phyloP scores from a whole-genome alignment of 2,888 invertebrate species.

The Epinotia bilunana region DNA sequence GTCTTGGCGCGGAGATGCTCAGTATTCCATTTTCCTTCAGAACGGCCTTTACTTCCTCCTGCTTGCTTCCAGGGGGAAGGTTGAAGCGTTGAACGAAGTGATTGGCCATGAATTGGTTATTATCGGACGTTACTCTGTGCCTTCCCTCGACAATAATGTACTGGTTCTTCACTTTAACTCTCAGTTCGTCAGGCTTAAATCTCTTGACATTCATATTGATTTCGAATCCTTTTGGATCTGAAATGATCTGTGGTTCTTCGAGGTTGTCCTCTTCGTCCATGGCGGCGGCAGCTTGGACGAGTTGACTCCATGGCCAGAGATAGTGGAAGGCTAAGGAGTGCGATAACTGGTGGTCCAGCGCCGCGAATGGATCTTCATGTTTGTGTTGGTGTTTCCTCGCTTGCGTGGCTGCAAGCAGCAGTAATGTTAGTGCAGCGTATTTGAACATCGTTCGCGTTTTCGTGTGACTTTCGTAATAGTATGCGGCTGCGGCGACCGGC shows the following conservation, averaged over 20 bases:
- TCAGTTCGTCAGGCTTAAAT: slow-evolving; percentile 74
- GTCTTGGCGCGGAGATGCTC: slow-evolving; percentile 71
- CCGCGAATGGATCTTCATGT: slow-evolving; percentile 69
- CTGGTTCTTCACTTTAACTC: slow-evolving; percentile 74
- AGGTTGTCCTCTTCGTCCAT: slow-evolving; percentile 65
- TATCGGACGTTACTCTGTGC: slow-evolving; percentile 65
- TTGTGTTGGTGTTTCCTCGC: slow-evolving; percentile 53
- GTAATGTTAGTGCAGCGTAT: slow-evolving; percentile 66
- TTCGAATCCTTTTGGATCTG: slow-evolving; percentile 67
- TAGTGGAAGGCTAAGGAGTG: slow-evolving; percentile 72
- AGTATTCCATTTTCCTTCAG: slow-evolving; percentile 70
- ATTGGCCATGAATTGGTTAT: slow-evolving; percentile 67
- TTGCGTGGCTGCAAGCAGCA: slow-evolving; percentile 64
- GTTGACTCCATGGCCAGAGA: slow-evolving; percentile 78
- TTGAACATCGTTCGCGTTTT: slow-evolving; percentile 52
- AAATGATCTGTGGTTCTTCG: slow-evolving; percentile 73
- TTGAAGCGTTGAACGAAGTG: slow-evolving; percentile 76
- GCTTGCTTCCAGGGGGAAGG: slow-evolving; percentile 70
- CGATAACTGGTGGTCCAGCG: slow-evolving; percentile 70
- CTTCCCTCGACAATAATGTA: slow-evolving; percentile 74
- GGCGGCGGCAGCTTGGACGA: slow-evolving; percentile 69
- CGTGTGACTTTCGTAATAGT: slow-evolving; percentile 56
- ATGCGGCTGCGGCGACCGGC: slow-evolving; percentile 55
- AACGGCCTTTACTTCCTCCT: slow-evolving; percentile 74
- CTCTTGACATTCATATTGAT: slow-evolving; percentile 69